Conservation (phyloP, 2,888 invertebrate species). For the Sphaerophoria rueppellii region DNA sequence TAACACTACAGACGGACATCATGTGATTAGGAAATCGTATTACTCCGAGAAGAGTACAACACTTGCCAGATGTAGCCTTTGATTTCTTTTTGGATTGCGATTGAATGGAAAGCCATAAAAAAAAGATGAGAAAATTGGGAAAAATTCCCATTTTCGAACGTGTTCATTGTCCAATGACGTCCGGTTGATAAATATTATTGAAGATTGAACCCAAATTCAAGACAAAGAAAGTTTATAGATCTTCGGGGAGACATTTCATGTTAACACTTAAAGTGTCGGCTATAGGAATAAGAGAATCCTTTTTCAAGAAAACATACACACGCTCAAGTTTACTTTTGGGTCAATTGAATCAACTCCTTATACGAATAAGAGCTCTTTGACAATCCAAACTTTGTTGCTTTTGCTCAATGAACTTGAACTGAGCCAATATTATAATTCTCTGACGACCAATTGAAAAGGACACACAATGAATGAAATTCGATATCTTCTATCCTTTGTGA, state of each 20-base stretch:
- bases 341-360: constrained; percentile 27
- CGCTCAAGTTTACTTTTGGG: constrained; percentile 28
- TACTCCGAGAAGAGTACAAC: constrained; percentile 7
- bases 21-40: constrained; percentile 43
- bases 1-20: constrained; percentile 27
- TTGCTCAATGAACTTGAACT: constrained; percentile 49
- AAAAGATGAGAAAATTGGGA: neutral
- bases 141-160: neutral
- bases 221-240: constrained; percentile 12
- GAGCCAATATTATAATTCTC: constrained; percentile 3
- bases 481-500: constrained; percentile 31
- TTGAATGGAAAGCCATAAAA: neutral
- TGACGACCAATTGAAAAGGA: constrained; percentile 19
- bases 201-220: constrained; percentile 27
- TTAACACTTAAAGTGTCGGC: constrained; percentile 35
- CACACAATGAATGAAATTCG: constrained; percentile 11
- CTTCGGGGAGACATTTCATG: neutral
- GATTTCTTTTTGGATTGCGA: constrained; percentile 22
- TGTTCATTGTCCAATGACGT: constrained; percentile 32
- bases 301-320: constrained; percentile 1
- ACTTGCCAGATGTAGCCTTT: constrained; percentile 24
- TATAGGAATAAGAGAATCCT: constrained; percentile 3
- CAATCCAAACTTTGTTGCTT: constrained; percentile 33
- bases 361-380: constrained; percentile 9
- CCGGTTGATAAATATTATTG: constrained; percentile 23